Evolutionary conservation across 2,113 vertebrate genomes (phyloP).

Genomic region (Todiramphus chloris): DNA sequence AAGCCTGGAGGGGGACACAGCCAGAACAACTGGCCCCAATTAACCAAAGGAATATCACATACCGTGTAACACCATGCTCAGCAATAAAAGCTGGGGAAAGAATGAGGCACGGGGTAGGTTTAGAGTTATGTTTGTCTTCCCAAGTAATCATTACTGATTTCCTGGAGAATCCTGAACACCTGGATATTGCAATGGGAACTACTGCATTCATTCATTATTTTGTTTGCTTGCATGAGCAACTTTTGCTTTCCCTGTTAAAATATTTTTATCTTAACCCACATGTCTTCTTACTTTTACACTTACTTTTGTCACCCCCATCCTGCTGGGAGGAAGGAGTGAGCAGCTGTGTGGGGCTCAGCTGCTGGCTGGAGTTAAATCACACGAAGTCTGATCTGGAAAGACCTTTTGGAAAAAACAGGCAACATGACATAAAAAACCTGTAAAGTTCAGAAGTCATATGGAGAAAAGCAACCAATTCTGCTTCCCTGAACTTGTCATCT

Average conservation of each 20-base stretch:
- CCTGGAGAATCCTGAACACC: not conserved
- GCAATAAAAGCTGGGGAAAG: not conserved
- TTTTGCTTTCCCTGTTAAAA: not conserved
- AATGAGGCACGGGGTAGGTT: not conserved
- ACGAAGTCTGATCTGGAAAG: not conserved
- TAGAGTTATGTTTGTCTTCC: not conserved
- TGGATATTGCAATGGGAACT: rapidly evolving
- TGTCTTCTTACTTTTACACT: not conserved
- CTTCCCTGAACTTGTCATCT: not conserved
- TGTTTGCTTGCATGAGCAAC: rapidly evolving
- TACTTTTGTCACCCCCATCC: not conserved
- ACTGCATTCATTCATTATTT: not conserved
- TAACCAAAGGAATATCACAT: not conserved
- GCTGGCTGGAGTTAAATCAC: not conserved
- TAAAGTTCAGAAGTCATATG: not conserved
- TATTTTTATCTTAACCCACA: not conserved
- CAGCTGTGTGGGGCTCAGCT: not conserved
- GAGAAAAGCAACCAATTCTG: not conserved
- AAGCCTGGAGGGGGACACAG: not conserved
- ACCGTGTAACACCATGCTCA: rapidly evolving
- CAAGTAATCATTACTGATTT: not conserved
- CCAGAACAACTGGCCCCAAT: not conserved
- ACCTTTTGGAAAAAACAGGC: not conserved
- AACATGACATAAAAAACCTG: not conserved
- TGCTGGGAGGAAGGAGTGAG: not conserved